These are phyloP conservation scores for Henricia sp. DNA, from an alignment of 53 echinoderm and acorn worm genomes.

Conservation along the genomic window DNA sequence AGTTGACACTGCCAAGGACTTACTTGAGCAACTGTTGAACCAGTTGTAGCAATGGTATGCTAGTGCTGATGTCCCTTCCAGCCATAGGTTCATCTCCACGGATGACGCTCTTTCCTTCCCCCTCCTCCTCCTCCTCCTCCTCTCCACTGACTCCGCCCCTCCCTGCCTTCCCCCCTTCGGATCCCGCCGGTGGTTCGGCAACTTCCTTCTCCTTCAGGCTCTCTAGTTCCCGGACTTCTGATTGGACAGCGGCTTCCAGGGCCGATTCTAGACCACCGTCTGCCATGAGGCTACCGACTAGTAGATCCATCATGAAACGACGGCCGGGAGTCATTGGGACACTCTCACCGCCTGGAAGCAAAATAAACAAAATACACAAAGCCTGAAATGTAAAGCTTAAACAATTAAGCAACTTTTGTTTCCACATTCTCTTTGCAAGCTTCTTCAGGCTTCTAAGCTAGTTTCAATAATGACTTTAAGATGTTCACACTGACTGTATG, in stretches of 20 bases:
- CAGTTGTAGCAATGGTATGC: constrained; percentile 93
- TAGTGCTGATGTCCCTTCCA: constrained; percentile 82
- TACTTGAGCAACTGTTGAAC: constrained; percentile 97
- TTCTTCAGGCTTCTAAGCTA: too few relatives aligned
- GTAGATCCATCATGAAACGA: constrained; percentile 98
- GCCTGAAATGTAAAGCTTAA: neutral
- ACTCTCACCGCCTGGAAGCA: constrained; percentile 78
- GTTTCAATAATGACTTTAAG: too few relatives aligned
- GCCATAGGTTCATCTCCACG: constrained; percentile 52
- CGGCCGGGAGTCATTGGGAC: constrained; percentile 93
- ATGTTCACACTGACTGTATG: too few relatives aligned
- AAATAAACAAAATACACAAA: neutral
- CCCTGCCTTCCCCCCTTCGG: constrained; percentile 65
- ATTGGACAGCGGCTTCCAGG: constrained; percentile 87
- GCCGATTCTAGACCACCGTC: constrained; percentile 96
- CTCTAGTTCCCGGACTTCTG: constrained; percentile 92
- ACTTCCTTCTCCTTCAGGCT: constrained; percentile 92
- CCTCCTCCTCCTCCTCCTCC: constrained; percentile 34
- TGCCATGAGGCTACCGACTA: constrained; percentile 95
- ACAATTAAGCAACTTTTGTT: neutral
- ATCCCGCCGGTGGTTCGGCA: constrained; percentile 76
- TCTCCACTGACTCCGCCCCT: constrained; percentile 31
- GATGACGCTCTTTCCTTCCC: constrained; percentile 39
- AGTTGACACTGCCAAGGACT: neutral
- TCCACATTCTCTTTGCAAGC: neutral